Conservation (phyloP, 1,140 invertebrate genomes). For the Papilio xuthus region DNA sequence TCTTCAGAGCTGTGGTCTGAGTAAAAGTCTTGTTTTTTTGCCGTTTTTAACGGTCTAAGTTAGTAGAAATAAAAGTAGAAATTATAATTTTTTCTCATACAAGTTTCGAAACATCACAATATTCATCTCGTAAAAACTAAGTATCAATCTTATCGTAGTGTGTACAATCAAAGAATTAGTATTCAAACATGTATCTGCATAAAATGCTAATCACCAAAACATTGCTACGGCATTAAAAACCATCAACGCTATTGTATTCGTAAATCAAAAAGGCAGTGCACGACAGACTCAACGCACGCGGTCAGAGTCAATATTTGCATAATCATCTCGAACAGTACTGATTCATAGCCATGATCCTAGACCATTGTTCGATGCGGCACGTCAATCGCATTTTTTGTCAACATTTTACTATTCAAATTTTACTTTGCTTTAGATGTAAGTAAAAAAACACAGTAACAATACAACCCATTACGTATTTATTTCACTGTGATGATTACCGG, state of each 20-base stretch:
- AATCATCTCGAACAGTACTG: constrained; percentile 55
- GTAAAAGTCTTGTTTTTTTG: too few species aligned
- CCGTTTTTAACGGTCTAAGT: too few species aligned
- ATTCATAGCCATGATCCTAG: constrained; percentile 48
- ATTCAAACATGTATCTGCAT: constrained; percentile 1
- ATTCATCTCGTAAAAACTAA: background rate
- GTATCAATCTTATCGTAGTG: background rate
- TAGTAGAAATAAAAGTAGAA: too few species aligned
- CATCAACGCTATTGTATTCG: constrained; percentile 48
- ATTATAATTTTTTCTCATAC: too few species aligned
- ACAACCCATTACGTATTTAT: too few species aligned
- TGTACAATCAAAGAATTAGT: background rate
- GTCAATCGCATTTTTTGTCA: constrained; percentile 31
- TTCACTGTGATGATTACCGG: too few species aligned
- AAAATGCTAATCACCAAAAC: constrained; percentile 1
- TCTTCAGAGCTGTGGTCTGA: too few species aligned
- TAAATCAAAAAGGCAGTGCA: constrained; percentile 48
- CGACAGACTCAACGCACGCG: constrained; percentile 43
- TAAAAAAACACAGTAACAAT: too few species aligned
- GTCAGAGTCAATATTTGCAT: constrained; percentile 64
- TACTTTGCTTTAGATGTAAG: background rate
- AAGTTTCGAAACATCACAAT: too few species aligned
- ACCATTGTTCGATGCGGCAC: constrained; percentile 49
- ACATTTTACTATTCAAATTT: background rate
- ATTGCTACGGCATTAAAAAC: constrained; percentile 42